Base-by-base conservation (phyloP, 2,113 vertebrate genomes). In the Indicator indicator region DNA sequence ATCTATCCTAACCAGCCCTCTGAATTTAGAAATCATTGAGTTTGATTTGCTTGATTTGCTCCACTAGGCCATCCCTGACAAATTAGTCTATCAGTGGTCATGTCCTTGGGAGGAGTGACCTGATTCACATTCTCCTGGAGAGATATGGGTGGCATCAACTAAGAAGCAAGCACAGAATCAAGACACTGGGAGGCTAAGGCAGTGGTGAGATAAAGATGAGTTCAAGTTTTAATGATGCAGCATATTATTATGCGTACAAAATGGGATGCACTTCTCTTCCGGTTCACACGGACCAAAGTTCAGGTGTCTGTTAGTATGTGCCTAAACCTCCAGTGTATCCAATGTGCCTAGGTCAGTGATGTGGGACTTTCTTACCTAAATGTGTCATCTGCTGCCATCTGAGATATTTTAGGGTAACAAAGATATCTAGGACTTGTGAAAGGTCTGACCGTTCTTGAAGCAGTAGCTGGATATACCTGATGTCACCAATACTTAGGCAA, bases 41-140 rank as follows among this genome's bases (percentile, higher is more conserved):
- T 21, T 86, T 46, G 67, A 54, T 75, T 95, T 81, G 40, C 46
- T 83, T 68, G 67, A 81, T 74, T 73, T 23, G 18, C 4, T 93
- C 20, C 65, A 92, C 8, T 16, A 72, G 16, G 6, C 6, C 6
- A 59, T 75, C 27, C 72, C 21, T 79, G 20, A 89, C 14, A 64
- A 91, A 84, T 48, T 42, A 60, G 4, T 50, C 50, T 85, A 70
- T 55, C 62, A 79, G 32, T 0, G 0, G 11, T 59, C 2, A 0
- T 15, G 62, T 75, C 58, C 76, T 72, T 74, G 33, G 68, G 62
- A 86, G 54, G 33, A 86, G 38, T 73, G 12, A 50, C 33, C 26
- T 50, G 38, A 52, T 24, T 83, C 32, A 9, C 26, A 62, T 56
- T 4, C 5, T 76, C 4, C 38, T 56, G 6, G 2, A 23, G 23